A percentile compares a stretch with the other conserved stretches of the same genome.
phyloP scores from a whole-genome alignment of 2,113 vertebrate genomes.

The Callionymus lyra region DNA sequence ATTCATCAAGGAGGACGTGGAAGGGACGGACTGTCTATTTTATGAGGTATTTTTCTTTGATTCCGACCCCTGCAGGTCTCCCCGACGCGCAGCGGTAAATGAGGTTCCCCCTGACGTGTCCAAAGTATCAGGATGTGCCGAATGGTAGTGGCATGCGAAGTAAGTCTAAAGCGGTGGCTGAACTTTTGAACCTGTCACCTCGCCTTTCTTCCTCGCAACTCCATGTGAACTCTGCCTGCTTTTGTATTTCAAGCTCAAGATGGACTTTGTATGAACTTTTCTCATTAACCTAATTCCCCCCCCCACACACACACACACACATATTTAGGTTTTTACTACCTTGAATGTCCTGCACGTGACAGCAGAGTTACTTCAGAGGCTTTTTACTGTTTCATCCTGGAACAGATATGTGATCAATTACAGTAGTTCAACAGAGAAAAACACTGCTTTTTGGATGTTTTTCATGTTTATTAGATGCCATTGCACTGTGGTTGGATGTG shows the following conservation, averaged over 20 bases:
- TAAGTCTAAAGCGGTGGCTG: conserved; percentile 52
- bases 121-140: conserved; percentile 47
- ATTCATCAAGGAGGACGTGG: conserved; percentile 37
- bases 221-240: conserved; percentile 51
- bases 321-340: conserved; percentile 10
- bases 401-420: too few species aligned
- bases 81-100: conserved; percentile 45
- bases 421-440: too few species aligned
- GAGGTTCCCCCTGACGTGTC: conserved; percentile 44
- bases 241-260: conserved; percentile 55
- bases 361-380: not conserved
- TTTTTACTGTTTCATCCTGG: too few species aligned
- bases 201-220: conserved; percentile 50
- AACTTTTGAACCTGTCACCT: conserved; percentile 72
- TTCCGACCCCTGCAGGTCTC: conserved; percentile 39
- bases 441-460: too few species aligned
- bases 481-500: too few species aligned
- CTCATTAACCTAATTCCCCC: conserved; percentile 59
- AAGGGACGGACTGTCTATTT: conserved; percentile 34
- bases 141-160: conserved; percentile 64
- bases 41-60: conserved; percentile 15
- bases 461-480: too few species aligned
- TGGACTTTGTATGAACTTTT: conserved; percentile 71
- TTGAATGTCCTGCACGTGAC: conserved; percentile 2
- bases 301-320: conserved; percentile 5